Base-by-base conservation (phyloP, 2,888 invertebrate genomes). In the Pterostichus niger region DNA sequence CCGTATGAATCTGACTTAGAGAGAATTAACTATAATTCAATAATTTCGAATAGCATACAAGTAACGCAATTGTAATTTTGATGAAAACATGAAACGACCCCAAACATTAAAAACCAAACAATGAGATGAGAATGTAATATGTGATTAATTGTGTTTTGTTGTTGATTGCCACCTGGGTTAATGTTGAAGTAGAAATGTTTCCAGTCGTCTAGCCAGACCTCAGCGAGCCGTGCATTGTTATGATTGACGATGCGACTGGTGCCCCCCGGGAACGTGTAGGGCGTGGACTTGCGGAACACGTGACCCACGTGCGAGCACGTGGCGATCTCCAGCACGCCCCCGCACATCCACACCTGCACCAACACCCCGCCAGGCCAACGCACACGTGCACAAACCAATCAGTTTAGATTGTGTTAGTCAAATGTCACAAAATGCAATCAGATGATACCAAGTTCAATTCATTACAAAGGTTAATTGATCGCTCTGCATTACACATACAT, bases 191-290 rank as follows among this genome's bases (percentile, higher is more conserved):
- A 98, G 95, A 98, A 98, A 91, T 96, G 96, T 94, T 97, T 97
- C 96, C 99, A 99, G 89, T 98, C 97, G 93, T 99, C 99, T 92
- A 99, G 95, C 99, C 99, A 99, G 88, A 99, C 99, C 91, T 98
- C 98, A 86, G 98, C 99, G 88, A 99, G 96, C 87, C 99, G 94
- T 90, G 98, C 98, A 92, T 98, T 98, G 94, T 99, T 99, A 93
- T 98, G 97, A 93, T 99, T 98, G 91, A 99, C 99, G 89, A 99
- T 97, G 89, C 95, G 95, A 91, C 96, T 96, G 87, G 97, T 97
- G 89, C 98, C 99, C 87, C 98, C 99, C 83, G 99, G 99, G 94
- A 99, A 98, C 87, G 97, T 96, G 92, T 99, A 99, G 82, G 99
- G 99, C 87, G 99, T 98, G 87, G 97, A 96, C 93, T 98, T 98